Conservation (phyloP, 2,113 vertebrate genomes). For the Urocynchramus pylzowi region DNA sequence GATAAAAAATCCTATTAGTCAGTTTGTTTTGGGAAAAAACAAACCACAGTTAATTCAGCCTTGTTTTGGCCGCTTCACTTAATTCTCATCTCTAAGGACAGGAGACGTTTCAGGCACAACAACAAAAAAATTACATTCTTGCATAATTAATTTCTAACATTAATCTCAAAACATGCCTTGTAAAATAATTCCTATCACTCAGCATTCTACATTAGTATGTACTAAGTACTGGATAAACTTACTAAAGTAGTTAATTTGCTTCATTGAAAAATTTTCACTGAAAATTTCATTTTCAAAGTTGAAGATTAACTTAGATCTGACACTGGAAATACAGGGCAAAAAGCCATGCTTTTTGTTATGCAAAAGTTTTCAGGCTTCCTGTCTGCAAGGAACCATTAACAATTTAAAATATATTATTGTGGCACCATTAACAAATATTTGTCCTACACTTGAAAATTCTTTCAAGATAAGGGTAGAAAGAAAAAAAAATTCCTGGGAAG, state of each 20-base stretch:
- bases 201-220: not conserved
- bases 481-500: not conserved
- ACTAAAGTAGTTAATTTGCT: not conserved
- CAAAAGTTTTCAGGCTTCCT: not conserved
- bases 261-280: not conserved
- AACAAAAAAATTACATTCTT: not conserved
- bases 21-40: not conserved
- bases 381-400: not conserved
- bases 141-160: not conserved
- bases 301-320: not conserved
- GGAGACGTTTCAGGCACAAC: not conserved
- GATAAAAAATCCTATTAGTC: not conserved
- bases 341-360: not conserved
- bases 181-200: not conserved
- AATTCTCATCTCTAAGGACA: not conserved
- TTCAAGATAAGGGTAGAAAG: not conserved
- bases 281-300: not conserved
- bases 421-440: not conserved
- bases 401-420: not conserved
- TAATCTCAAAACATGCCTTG: not conserved
- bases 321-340: not conserved
- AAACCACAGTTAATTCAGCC: not conserved
- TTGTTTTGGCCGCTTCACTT: not conserved
- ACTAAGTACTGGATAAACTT: not conserved
- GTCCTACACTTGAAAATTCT: not conserved